Evolutionary conservation across 2,797 vertebrate genomes (phyloP), one percentile per base, ranked within the genome.

Genomic region (Petrocephalus schoutedeni): DNA sequence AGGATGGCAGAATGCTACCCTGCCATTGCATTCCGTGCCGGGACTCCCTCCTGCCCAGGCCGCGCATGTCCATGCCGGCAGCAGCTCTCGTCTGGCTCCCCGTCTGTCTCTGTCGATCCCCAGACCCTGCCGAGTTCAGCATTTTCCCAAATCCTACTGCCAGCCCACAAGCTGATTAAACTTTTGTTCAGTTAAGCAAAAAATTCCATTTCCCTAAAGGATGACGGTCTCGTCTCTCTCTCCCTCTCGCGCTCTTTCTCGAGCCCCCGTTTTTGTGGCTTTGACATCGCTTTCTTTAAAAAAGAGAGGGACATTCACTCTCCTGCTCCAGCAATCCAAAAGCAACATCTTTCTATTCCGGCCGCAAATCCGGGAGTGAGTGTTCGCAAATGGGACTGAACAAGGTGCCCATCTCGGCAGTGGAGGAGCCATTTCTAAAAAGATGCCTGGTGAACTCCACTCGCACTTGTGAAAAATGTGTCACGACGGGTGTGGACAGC

Each of bases 161-260:
- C 32, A 87, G 54, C 54, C 45, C 4, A 36, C 28, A 71, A 87
- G 54, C 77, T 83, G 56, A 84, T 32, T 83, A 88, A 61, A 88
- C 82, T 36, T 87, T 74, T 74, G 86, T 87, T 88, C 59, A 85
- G 80, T 28, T 56, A 53, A 85, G 87, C 87, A 67, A 71, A 88
- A 86, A 83, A 88, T 32, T 85, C 61, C 49, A 41, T 85, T 67
- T 85, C 45, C 80, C 41, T 84, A 85, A 49, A 53, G 58, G 85
- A 86, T 86, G 85, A 51, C 56, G 9, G 36, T 86, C 21, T 61
- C 10, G 77, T 21, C 80, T 83, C 80, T 80, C 74, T 21, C 49
- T 54, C n/a, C 80, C 80, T 23, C 21, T 28, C 49, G 0, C 41
- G 8, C 74, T 82, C 41, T 51, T 51, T 82, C 36, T 82, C 16